A percentile compares a stretch with the other conserved stretches of the same genome.
Evolutionary conservation across 1,140 invertebrate species (phyloP).

Genomic region (Drosophila paulistorum): DNA sequence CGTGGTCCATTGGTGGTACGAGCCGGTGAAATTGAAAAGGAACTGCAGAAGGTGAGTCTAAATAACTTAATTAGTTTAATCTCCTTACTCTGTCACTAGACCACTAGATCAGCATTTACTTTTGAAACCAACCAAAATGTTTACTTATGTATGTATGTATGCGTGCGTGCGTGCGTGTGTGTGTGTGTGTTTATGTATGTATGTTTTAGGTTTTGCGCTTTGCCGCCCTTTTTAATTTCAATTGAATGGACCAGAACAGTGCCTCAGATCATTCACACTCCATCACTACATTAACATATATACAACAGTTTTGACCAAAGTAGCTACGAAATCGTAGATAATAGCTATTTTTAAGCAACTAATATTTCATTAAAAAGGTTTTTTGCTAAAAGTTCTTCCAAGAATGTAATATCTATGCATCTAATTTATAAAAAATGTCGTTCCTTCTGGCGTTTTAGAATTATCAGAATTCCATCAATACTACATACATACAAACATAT

Average conservation of each 20-base stretch:
- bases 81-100: not conserved
- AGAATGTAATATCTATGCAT: too few species aligned
- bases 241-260: not conserved
- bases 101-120: constrained; percentile 30
- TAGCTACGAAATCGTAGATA: too few species aligned
- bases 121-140: constrained; percentile 25
- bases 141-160: too few species aligned
- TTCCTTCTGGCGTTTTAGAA: too few species aligned
- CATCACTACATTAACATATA: too few species aligned
- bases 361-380: too few species aligned
- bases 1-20: constrained; percentile 96
- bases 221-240: constrained; percentile 6
- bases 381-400: too few species aligned
- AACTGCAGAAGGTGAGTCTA: constrained; percentile 88
- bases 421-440: too few species aligned
- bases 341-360: too few species aligned
- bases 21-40: constrained; percentile 93
- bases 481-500: too few species aligned
- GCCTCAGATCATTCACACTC: not conserved
- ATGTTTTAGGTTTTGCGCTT: constrained; percentile 1
- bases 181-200: constrained; percentile 10
- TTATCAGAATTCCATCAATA: not conserved
- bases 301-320: too few species aligned
- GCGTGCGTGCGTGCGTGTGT: constrained; percentile 31
- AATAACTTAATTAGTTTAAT: not conserved